Evolutionary conservation across 2,113 vertebrate species (phyloP).

Genomic region (Platanista minor): DNA sequence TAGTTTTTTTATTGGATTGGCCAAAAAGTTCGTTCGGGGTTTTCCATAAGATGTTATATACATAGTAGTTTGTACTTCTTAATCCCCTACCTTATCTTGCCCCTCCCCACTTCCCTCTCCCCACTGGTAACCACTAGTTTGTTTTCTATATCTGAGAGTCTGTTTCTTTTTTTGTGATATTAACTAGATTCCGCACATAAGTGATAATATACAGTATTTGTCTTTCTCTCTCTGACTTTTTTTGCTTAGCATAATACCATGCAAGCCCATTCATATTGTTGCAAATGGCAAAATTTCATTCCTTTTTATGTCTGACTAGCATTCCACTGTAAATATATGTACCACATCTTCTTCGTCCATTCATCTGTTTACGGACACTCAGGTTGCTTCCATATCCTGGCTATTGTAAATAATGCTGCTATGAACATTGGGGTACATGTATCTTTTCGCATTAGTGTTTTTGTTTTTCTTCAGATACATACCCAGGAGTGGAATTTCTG

Average conservation of each 20-base stretch:
- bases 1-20: background rate
- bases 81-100: background rate
- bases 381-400: background rate
- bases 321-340: background rate
- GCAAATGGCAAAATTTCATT: background rate
- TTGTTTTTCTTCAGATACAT: background rate
- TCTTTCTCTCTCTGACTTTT: background rate
- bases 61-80: background rate
- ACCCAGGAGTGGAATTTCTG: background rate
- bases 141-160: background rate
- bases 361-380: background rate
- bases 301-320: background rate
- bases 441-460: background rate
- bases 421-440: background rate
- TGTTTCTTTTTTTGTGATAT: background rate
- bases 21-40: too few relatives aligned
- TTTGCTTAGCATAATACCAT: background rate
- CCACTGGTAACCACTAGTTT: background rate
- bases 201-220: background rate
- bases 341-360: background rate
- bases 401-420: background rate
- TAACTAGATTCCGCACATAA: background rate
- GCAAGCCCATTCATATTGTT: background rate
- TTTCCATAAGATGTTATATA: background rate
- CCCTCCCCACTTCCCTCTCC: background rate